Conservation (phyloP, 2,888 invertebrate genomes). For the Thecocarcelia acutangulata region DNA sequence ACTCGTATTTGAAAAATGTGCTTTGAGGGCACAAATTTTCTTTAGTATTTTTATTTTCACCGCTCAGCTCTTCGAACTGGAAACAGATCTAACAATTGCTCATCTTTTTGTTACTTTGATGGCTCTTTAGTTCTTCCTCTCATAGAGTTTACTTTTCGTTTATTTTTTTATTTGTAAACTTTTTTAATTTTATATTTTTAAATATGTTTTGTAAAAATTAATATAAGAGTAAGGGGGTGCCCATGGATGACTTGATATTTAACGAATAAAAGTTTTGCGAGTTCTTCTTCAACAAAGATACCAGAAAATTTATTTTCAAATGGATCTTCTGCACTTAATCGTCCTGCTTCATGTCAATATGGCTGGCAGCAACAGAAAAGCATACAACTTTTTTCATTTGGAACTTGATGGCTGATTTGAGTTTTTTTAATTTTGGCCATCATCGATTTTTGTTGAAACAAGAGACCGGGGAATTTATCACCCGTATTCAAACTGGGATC, state of each 20-base stretch:
- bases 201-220: conserved; percentile 82
- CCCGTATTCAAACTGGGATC: conserved; percentile 99
- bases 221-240: conserved; percentile 97
- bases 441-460: conserved; percentile 98
- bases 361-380: conserved; percentile 98
- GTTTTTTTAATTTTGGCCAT: conserved; percentile 97
- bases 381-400: conserved; percentile 99
- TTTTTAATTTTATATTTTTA: conserved; percentile 34
- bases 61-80: too few species aligned
- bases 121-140: too few species aligned
- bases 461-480: conserved; percentile 99
- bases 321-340: conserved; percentile 98
- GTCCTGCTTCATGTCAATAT: conserved; percentile 97
- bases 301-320: conserved; percentile 98
- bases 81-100: too few species aligned
- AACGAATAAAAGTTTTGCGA: conserved; percentile 99
- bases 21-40: too few species aligned
- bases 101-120: too few species aligned
- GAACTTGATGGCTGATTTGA: conserved; percentile 99
- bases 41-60: too few species aligned
- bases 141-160: too few species aligned
- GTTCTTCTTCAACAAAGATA: conserved; percentile 99
- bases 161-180: too few species aligned
- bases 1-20: too few species aligned
- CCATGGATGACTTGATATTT: conserved; percentile 99